Conservation (phyloP, 1,140 invertebrate species). For the Listronotus bonariensis region DNA sequence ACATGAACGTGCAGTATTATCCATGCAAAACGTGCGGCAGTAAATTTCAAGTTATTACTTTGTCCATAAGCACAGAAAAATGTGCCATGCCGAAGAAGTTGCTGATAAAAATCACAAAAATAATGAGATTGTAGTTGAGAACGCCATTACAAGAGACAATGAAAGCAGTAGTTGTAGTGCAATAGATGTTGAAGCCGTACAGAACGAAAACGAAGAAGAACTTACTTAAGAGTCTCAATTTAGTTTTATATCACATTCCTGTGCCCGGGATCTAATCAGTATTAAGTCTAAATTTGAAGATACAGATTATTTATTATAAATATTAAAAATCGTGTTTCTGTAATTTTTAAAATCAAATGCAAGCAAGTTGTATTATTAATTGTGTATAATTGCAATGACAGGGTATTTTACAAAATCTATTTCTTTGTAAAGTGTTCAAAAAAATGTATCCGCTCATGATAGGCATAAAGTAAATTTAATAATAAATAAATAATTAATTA, state of each 20-base stretch:
- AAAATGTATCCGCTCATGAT: background rate
- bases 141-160: conserved; percentile 24
- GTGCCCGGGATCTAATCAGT: too few relatives aligned
- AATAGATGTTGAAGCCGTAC: conserved; percentile 50
- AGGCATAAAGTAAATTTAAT: too few relatives aligned
- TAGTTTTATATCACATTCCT: conserved; percentile 2
- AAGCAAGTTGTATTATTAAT: conserved; percentile 1
- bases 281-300: too few relatives aligned
- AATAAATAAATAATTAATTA: too few relatives aligned
- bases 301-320: too few relatives aligned
- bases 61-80: conserved; percentile 87
- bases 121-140: conserved; percentile 49
- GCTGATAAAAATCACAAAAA: conserved; percentile 50
- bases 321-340: too few relatives aligned
- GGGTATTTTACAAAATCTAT: too few relatives aligned
- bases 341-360: background rate
- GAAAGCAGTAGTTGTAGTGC: conserved; percentile 44
- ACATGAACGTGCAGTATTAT: conserved; percentile 88
- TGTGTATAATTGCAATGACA: background rate
- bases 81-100: conserved; percentile 75
- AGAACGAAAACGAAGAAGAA: conserved; percentile 34
- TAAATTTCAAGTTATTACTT: conserved; percentile 92
- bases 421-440: background rate
- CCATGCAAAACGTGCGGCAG: conserved; percentile 90
- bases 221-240: conserved; percentile 8